A percentile compares a stretch with the other conserved stretches of the same genome.
phyloP scores from a whole-genome alignment of 2,888 invertebrate species.

The Mythimna ferrago region DNA sequence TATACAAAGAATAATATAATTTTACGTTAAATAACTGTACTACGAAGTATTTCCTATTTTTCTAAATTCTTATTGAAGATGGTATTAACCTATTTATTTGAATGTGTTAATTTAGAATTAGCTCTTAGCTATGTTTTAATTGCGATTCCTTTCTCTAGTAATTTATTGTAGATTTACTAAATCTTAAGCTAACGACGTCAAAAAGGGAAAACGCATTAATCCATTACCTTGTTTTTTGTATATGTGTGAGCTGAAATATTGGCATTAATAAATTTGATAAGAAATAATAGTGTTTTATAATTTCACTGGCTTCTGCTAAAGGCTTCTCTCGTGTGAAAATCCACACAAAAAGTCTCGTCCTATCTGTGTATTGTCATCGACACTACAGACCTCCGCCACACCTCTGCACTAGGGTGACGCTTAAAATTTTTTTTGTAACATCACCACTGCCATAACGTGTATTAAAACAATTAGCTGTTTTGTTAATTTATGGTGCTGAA shows the following conservation, averaged over 20 bases:
- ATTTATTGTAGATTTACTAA: conserved; percentile 65
- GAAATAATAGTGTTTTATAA: conserved; percentile 18
- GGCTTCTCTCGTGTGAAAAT: no score
- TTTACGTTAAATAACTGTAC: conserved; percentile 6
- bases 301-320: neutral
- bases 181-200: conserved; percentile 12
- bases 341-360: no score
- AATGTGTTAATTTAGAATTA: conserved; percentile 26
- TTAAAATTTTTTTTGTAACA: no score
- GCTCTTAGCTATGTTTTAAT: conserved; percentile 30
- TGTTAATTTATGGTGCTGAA: no score
- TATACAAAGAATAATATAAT: neutral
- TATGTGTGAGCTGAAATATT: conserved; percentile 55
- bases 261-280: conserved; percentile 54
- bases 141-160: conserved; percentile 54
- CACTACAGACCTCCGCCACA: no score
- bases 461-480: no score
- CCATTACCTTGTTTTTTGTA: conserved; percentile 42
- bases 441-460: no score
- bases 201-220: conserved; percentile 22
- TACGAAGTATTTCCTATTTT: conserved; percentile 33
- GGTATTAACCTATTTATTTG: conserved; percentile 38
- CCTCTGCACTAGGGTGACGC: no score
- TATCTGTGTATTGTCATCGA: no score
- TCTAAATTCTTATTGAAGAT: conserved; percentile 19